Evolutionary conservation across 2,888 invertebrate species (phyloP).

Genomic region (Leptinotarsa peninsularis): DNA sequence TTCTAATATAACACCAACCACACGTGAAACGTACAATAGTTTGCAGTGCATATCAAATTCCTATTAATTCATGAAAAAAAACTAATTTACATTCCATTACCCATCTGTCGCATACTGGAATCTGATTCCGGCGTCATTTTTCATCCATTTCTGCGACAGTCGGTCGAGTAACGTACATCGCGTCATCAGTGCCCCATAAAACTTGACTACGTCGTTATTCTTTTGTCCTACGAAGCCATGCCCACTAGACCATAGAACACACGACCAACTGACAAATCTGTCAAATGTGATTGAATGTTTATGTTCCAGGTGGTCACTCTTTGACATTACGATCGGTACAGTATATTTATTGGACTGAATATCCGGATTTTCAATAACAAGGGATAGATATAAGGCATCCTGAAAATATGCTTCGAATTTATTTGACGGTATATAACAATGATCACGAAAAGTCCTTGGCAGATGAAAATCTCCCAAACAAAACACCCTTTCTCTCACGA

Average conservation of each 20-base stretch:
- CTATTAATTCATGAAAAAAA: constrained; percentile 8
- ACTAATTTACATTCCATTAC: constrained; percentile 36
- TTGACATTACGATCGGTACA: not conserved
- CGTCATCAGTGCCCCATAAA: constrained; percentile 27
- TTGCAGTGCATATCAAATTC: constrained; percentile 1
- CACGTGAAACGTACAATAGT: not conserved
- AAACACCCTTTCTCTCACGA: no score
- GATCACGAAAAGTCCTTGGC: no score
- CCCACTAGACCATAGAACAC: constrained; percentile 48
- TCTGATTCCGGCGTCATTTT: constrained; percentile 26
- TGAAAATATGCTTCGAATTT: no score
- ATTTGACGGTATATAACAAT: no score
- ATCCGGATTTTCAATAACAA: constrained; percentile 8
- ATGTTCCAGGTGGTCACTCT: constrained; percentile 30
- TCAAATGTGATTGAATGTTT: constrained; percentile 51
- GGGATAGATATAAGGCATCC: not conserved
- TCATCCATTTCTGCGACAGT: constrained; percentile 30
- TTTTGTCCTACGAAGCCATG: constrained; percentile 39
- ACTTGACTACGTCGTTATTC: constrained; percentile 35
- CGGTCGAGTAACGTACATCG: constrained; percentile 23
- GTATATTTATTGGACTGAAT: not conserved
- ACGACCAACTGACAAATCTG: constrained; percentile 53
- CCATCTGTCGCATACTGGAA: constrained; percentile 37
- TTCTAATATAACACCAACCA: not conserved
- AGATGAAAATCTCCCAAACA: no score